Evolutionary conservation across 2,113 vertebrate species (phyloP), one percentile per base, ranked within the genome.

Genomic region (Burhinus oedicnemus): DNA sequence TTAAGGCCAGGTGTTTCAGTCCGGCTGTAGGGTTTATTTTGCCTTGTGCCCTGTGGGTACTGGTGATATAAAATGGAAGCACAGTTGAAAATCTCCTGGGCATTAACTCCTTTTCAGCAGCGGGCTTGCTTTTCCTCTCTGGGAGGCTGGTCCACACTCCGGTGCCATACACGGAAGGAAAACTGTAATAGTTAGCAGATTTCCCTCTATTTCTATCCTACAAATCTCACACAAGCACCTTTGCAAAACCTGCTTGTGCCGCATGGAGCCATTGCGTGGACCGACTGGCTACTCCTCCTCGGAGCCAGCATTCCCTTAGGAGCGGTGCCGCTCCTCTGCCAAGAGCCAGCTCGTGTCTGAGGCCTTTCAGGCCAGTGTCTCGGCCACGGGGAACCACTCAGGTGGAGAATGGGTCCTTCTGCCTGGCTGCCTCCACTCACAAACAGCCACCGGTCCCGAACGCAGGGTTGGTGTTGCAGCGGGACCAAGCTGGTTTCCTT

Each of bases 221-320:
- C 34, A 49, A 83, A 40, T 71, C 10, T 26, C 25, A 47, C 47
- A 47, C 47, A 47, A 47, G 20, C 47, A 47, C 47, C 0, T 70
- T 72, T 62, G 49, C n/a, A 40, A 71, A 83, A 49, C 9, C 45
- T 30, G 15, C 36, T 22, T 0, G 4, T 51, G 60, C 19, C 3
- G 1, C n/a, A 2, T 2, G 36, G 60, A 84, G 20, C 64, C 69
- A 3, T 20, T 4, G 7, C n/a, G 9, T 10, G 0, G 2, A 25
- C 25, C 0, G 0, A 4, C 5, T 1, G 5, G 22, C 29, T 40
- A 2, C 47, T 54, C 16, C 29, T 60, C 40, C 44, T 15, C 34
- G 8, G 15, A 12, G 1, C 30, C 55, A 36, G 55, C 60, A 16
- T 34, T 12, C 29, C 77, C 40, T 42, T 3, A 34, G 83, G 22